Base-by-base conservation (phyloP, 2,113 vertebrate genomes). In the Gila orcuttii region DNA sequence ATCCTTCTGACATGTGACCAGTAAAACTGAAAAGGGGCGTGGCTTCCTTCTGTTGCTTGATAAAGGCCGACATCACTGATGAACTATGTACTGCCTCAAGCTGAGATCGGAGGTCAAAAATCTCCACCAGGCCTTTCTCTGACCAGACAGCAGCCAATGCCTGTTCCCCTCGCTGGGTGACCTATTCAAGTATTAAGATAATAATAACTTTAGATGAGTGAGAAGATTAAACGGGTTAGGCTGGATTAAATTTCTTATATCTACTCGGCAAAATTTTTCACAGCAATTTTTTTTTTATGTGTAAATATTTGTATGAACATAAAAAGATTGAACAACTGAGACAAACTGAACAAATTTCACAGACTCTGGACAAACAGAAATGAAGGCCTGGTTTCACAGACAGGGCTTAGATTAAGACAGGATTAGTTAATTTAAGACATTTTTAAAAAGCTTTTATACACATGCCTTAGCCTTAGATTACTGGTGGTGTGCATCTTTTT, bases 1-100 rank as follows among this genome's bases (percentile, higher is more conserved):
- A 98, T 78, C 97, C 97, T 89, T 98, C 97, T 0, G 92, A 93
- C 96, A 98, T 97, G 90, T 98, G 97, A 85, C 97, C 97, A 3
- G 95, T 88, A 47, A 97, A 98, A 80, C 95, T 91, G 50, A 96
- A 97, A 69, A 97, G 89, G 0, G 96, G 94, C 2, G 93, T 94
- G 79, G 95, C 91, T n/a, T 95, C 94, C 47, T 95, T 93, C 91
- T 97, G 94, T 19, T 96, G 94, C 55, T 94, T 94, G 36, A 97
- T 84, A 66, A 97, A 98, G 1, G 90, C 68, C 0, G 94, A 92
- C 94, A 97, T 93, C 2, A 94, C 94, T 76, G 95, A 91, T 15
- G 96, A 89, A 82, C 94, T 96, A 28, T 96, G 94, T 15, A 97
- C 94, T 0, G 95, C 97, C 25, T 96, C 95, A 64, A 97, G 88